These are phyloP conservation scores for Esox masquinongy DNA, from an alignment of 2,797 vertebrate genomes.

Conservation along the genomic window DNA sequence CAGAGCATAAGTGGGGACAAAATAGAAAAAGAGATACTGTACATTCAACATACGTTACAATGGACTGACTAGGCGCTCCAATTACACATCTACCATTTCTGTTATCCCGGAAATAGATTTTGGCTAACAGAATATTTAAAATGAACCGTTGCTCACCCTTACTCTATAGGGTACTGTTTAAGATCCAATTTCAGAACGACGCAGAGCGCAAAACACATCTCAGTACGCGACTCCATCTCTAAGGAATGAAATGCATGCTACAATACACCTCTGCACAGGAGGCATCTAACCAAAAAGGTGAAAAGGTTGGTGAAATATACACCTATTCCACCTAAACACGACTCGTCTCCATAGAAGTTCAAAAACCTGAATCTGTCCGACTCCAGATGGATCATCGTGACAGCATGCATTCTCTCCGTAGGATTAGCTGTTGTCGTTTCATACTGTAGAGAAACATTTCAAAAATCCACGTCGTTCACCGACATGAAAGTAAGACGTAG, in stretches of 20 bases:
- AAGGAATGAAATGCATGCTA: background rate
- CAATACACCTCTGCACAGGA: background rate
- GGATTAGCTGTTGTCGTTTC: slow-evolving; percentile 61
- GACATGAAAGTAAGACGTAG: slow-evolving; percentile 51
- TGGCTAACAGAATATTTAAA: too few relatives aligned
- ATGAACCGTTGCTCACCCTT: too few relatives aligned
- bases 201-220: background rate
- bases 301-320: slow-evolving; percentile 13
- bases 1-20: background rate
- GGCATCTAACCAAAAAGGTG: slow-evolving; percentile 16
- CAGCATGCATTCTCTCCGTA: slow-evolving; percentile 45
- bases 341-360: slow-evolving; percentile 38
- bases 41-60: too few relatives aligned
- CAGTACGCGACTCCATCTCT: background rate
- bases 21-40: too few relatives aligned
- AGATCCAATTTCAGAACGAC: background rate
- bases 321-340: slow-evolving; percentile 54
- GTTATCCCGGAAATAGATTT: too few relatives aligned
- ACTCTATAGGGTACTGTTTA: background rate
- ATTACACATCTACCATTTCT: too few relatives aligned
- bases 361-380: slow-evolving; percentile 47
- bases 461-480: slow-evolving; percentile 14
- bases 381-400: slow-evolving; percentile 46
- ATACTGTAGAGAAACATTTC: slow-evolving; percentile 45
- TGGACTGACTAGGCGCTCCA: too few relatives aligned